Evolutionary conservation across 2,113 vertebrate species (phyloP), one percentile per base, ranked within the genome.

Genomic region (Boulengeromyrus knoepffleri): DNA sequence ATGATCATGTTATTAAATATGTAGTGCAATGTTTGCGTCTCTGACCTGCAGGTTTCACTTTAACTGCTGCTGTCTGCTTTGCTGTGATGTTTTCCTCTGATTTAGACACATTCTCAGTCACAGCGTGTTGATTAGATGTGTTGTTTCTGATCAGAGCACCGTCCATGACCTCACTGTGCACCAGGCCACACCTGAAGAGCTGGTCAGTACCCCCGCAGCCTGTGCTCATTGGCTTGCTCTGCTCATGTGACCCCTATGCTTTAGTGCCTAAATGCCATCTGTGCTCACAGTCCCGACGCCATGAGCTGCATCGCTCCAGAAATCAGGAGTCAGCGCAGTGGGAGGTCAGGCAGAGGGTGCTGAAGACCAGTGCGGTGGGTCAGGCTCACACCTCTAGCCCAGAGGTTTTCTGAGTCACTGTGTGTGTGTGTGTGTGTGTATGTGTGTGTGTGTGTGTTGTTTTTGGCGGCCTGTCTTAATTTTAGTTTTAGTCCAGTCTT

Each of bases 251-350:
- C 42, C 2, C 36, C 17, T 21, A 17, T 21, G 17, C 42, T 6
- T 6, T 39, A 47, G 80, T 42, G 42, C 8, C 7, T 24, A 46
- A 46, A 84, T 1, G 2, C 85, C 27, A 31, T 36, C 13, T 87
- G 15, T 27, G 19, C 27, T 39, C 85, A 53, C 92, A 99, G 98
- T 91, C 93, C 45, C 95, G 95, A 88, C 96, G 98, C 10, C 98
- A 96, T 93, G 98, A 99, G 93, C 96, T 97, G 50, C 97, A 98
- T 92, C 97, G 96, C 91, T 99, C 98, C 3, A 97, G 96, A 92
- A 98, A 99, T 91, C 97, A 95, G 92, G 95, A 92, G 0, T 92
- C 96, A 46, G 98, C 94, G 0, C 97, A 97, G 89, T 96, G 97
- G 96, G 98, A 99, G 87, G 94, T 99, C 49, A 97, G 96, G 74